These are phyloP conservation scores for Agrochola lychnidis DNA, from an alignment of 2,888 invertebrate genomes.

Conservation along the genomic window DNA sequence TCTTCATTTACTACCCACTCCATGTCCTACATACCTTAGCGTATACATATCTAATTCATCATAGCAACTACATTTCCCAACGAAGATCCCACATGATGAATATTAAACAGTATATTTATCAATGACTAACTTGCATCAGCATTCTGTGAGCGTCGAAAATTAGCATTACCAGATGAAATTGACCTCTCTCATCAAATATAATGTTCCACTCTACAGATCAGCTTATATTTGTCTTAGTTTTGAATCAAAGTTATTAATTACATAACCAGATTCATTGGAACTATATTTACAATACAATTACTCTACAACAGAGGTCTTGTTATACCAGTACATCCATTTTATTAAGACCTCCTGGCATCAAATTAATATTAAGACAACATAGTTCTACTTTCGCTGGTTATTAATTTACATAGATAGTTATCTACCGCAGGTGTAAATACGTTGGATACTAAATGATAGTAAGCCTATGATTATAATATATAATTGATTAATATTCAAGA, in stretches of 20 bases:
- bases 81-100: conserved; percentile 67
- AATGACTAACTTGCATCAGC: conserved; percentile 55
- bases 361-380: not conserved
- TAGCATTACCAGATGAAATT: conserved; percentile 52
- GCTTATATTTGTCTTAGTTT: not conserved
- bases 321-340: conserved; percentile 26
- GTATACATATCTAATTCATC: conserved; percentile 70
- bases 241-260: conserved; percentile 43
- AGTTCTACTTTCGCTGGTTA: conserved; percentile 40
- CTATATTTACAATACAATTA: conserved; percentile 39
- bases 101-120: conserved; percentile 67
- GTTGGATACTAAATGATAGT: conserved; percentile 68
- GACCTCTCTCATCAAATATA: conserved; percentile 36
- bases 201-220: not conserved
- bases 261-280: conserved; percentile 52
- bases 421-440: conserved; percentile 71
- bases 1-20: conserved; percentile 42
- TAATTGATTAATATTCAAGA: conserved; percentile 63
- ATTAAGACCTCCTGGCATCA: conserved; percentile 5
- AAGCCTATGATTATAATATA: conserved; percentile 57
- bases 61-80: conserved; percentile 74
- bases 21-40: conserved; percentile 54
- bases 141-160: conserved; percentile 66
- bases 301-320: conserved; percentile 44
- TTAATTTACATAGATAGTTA: conserved; percentile 66